phyloP scores from a whole-genome alignment of 2,888 invertebrate genomes.

The Pristionchus mayeri region DNA sequence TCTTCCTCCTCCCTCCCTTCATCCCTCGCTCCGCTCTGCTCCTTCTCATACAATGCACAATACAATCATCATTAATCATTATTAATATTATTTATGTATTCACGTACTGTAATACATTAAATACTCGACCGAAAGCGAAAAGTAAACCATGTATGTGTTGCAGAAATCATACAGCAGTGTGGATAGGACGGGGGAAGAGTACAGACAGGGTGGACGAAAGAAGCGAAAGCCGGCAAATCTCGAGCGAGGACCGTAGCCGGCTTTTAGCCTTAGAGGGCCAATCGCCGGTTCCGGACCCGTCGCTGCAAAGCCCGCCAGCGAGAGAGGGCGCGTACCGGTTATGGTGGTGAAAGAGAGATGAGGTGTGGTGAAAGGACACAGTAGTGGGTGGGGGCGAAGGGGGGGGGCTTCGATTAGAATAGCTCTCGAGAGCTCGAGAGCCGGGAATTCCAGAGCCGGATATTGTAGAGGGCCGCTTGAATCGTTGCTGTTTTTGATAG shows the following conservation, averaged over 20 bases:
- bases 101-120: background rate
- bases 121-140: background rate
- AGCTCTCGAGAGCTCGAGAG: background rate
- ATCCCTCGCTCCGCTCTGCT: no score
- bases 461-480: background rate
- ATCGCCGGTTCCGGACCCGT: background rate
- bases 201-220: slow-evolving; percentile 2
- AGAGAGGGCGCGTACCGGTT: slow-evolving; percentile 37
- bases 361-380: slow-evolving; percentile 1
- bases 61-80: no score
- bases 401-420: background rate
- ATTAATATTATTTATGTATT: slow-evolving; percentile 18
- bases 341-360: slow-evolving; percentile 32
- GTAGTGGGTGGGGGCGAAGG: background rate
- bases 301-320: background rate
- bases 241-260: background rate
- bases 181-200: background rate
- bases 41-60: no score
- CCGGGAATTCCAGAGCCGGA: background rate
- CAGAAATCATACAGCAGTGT: background rate
- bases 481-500: background rate
- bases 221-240: background rate
- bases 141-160: slow-evolving; percentile 11
- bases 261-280: background rate
- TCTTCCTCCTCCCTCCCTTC: no score